Evolutionary conservation across 2,888 invertebrate genomes (phyloP).

Genomic region (Agrotis segetum): DNA sequence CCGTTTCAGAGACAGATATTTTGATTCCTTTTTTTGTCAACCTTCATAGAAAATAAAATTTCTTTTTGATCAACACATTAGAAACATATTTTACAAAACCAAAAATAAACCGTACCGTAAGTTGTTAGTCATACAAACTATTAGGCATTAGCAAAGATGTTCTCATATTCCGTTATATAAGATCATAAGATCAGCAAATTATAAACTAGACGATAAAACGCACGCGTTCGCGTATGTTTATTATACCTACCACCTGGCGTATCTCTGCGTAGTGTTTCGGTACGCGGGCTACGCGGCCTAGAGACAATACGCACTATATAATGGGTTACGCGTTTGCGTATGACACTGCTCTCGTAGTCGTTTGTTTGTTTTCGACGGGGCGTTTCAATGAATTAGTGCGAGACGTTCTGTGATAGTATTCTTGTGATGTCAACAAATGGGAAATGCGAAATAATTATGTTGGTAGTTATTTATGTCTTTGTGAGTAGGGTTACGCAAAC

Average conservation of each 20-base stretch:
- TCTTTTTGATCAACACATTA: no score
- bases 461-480: neutral
- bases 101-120: neutral
- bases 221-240: constrained; percentile 66
- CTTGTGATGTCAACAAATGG: constrained; percentile 22
- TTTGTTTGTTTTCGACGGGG: constrained; percentile 53
- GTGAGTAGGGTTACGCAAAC: neutral
- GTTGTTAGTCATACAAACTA: constrained; percentile 4
- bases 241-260: constrained; percentile 60
- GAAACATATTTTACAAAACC: no score
- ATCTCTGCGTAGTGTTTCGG: constrained; percentile 48
- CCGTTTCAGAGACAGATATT: no score
- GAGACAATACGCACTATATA: constrained; percentile 61
- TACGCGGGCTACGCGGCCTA: constrained; percentile 38
- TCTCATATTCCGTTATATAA: constrained; percentile 19
- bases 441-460: constrained; percentile 5
- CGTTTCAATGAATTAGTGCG: constrained; percentile 52
- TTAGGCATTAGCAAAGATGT: constrained; percentile 3
- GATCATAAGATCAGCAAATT: constrained; percentile 58
- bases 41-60: no score
- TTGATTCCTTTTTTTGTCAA: no score
- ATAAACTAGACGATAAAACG: constrained; percentile 73
- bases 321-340: constrained; percentile 59
- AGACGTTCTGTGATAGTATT: constrained; percentile 43
- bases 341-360: constrained; percentile 55